phyloP scores from a whole-genome alignment of 2,888 invertebrate genomes.

The Monochamus alternatus region DNA sequence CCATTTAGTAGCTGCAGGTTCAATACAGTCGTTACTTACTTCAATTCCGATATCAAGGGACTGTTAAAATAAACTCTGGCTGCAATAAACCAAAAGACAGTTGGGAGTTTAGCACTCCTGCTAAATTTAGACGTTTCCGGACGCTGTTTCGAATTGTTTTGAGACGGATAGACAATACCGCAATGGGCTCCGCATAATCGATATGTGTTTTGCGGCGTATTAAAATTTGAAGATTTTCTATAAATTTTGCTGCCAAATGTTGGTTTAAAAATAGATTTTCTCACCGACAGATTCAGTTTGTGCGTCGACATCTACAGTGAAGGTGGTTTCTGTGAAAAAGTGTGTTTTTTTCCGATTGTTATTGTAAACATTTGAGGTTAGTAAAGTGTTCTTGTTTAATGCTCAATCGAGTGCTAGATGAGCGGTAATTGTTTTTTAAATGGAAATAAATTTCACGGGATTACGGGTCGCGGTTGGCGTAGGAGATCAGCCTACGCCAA shows the following conservation, averaged over 20 bases:
- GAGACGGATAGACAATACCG: background rate
- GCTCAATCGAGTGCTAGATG: background rate
- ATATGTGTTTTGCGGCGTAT: conserved; percentile 17
- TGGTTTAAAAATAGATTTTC: conserved; percentile 57
- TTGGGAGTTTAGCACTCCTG: conserved; percentile 18
- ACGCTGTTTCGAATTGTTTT: conserved; percentile 21
- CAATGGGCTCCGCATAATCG: conserved; percentile 11
- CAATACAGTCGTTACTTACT: background rate
- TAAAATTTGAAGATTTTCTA: conserved; percentile 47
- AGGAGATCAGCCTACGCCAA: conserved; percentile 5
- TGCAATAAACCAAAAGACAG: conserved; percentile 15
- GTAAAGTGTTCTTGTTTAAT: conserved; percentile 8
- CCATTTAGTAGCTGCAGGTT: background rate
- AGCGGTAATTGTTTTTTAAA: conserved; percentile 6
- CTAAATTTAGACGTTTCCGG: conserved; percentile 31
- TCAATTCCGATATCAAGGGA: background rate
- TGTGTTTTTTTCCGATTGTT: conserved; percentile 32
- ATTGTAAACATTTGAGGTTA: conserved; percentile 25
- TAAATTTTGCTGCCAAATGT: conserved; percentile 56
- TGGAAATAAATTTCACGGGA: background rate
- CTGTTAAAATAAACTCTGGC: conserved; percentile 22
- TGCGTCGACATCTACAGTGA: conserved; percentile 40
- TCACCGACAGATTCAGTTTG: conserved; percentile 47
- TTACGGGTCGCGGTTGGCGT: background rate
- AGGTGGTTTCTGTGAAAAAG: conserved; percentile 44